Conservation (phyloP, 2,797 vertebrate species). For the Aulostomus chinensis region DNA sequence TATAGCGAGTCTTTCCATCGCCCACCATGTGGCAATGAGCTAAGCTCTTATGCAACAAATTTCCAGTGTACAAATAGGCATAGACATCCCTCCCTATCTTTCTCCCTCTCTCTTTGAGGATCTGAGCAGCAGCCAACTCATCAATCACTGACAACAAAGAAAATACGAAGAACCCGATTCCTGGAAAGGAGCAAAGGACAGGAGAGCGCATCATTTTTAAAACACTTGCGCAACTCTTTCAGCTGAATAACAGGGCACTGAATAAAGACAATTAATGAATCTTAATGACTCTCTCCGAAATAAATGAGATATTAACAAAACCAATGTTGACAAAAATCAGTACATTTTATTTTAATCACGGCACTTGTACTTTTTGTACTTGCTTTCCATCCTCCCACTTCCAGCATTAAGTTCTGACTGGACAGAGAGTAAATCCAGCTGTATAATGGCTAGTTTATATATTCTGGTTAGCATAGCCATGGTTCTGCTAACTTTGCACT, state of each 20-base stretch:
- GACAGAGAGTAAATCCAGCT: too few relatives aligned
- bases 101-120: slow-evolving; percentile 3
- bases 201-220: slow-evolving; percentile 15
- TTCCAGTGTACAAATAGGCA: slow-evolving; percentile 34
- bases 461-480: too few relatives aligned
- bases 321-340: too few relatives aligned
- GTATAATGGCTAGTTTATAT: too few relatives aligned
- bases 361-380: too few relatives aligned
- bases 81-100: slow-evolving; percentile 3
- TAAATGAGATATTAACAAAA: too few relatives aligned
- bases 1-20: slow-evolving; percentile 22
- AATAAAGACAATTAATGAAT: background rate
- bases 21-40: slow-evolving; percentile 20
- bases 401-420: too few relatives aligned
- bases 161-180: slow-evolving; percentile 29
- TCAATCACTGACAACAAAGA: slow-evolving; percentile 44
- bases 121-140: slow-evolving; percentile 22
- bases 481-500: too few relatives aligned
- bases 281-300: background rate
- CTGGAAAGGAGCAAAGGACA: slow-evolving; percentile 30
- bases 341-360: too few relatives aligned
- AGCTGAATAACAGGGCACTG: too few relatives aligned
- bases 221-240: slow-evolving; percentile 2
- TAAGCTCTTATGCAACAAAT: slow-evolving; percentile 48
- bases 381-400: too few relatives aligned